These are phyloP conservation scores for Andrena minutula DNA, from an alignment of 2,888 invertebrate species.

Conservation along the genomic window DNA sequence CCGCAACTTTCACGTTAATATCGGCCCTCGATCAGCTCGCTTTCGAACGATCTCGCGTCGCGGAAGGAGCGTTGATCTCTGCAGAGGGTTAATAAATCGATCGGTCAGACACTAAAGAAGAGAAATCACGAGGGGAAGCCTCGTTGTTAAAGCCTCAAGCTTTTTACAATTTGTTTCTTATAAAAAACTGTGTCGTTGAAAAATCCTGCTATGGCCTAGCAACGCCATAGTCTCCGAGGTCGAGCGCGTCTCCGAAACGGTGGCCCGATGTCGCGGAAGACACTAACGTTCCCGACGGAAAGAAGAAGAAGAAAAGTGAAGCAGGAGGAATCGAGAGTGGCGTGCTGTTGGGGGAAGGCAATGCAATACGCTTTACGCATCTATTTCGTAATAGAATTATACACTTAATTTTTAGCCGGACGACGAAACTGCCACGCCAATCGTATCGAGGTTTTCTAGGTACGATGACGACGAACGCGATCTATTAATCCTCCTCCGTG, in stretches of 20 bases:
- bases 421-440: slow-evolving; percentile 56
- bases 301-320: not conserved
- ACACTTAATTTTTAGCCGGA: slow-evolving; percentile 79
- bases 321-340: slow-evolving; percentile 63
- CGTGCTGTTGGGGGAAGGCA: slow-evolving; percentile 89
- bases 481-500: slow-evolving; percentile 33
- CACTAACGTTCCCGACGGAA: not conserved
- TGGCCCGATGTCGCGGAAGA: not conserved
- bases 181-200: not conserved
- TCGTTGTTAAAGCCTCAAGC: not conserved
- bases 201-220: too few species aligned
- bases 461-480: not conserved
- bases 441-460: slow-evolving; percentile 8
- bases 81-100: not conserved
- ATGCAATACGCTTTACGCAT: slow-evolving; percentile 89
- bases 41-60: not conserved
- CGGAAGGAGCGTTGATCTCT: not conserved
- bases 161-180: not conserved
- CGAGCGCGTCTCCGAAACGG: slow-evolving; percentile 17
- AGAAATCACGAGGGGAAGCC: not conserved
- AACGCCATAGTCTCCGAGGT: not conserved
- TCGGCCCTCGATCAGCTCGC: not conserved
- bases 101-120: not conserved
- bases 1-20: slow-evolving; percentile 22
- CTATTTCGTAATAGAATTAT: slow-evolving; percentile 77